phyloP scores from a whole-genome alignment of 2,888 invertebrate species.

The Hirtodrosophila histrioides region DNA sequence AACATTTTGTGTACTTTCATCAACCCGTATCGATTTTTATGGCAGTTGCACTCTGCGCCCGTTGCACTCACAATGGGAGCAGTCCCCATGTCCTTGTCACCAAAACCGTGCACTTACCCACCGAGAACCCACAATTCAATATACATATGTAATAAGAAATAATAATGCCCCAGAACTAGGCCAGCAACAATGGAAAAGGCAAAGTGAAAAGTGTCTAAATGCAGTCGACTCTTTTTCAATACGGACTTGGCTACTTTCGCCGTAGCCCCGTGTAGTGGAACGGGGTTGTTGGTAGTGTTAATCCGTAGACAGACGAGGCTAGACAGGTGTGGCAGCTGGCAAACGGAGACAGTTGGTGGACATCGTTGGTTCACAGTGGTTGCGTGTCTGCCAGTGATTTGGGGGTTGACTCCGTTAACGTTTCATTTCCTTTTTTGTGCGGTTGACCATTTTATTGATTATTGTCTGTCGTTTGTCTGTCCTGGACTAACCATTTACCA shows the following conservation, averaged over 20 bases:
- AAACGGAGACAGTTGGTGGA: constrained; percentile 6
- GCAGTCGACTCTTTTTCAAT: constrained; percentile 20
- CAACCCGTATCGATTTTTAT: constrained; percentile 47
- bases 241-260: constrained; percentile 34
- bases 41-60: constrained; percentile 25
- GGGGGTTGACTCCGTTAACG: constrained; percentile 56
- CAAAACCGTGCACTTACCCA: constrained; percentile 24
- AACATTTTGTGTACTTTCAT: constrained; percentile 14
- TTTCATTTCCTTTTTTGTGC: constrained; percentile 31
- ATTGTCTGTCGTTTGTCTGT: constrained; percentile 3
- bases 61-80: constrained; percentile 29
- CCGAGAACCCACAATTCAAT: constrained; percentile 27
- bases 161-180: constrained; percentile 66
- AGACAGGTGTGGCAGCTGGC: constrained; percentile 37
- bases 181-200: constrained; percentile 39
- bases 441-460: constrained; percentile 40
- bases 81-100: constrained; percentile 63
- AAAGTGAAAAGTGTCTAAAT: constrained; percentile 48
- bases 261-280: constrained; percentile 9
- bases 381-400: constrained; percentile 62
- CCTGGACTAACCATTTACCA: constrained; percentile 3
- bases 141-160: constrained; percentile 56
- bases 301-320: constrained; percentile 51
- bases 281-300: constrained; percentile 50
- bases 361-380: constrained; percentile 23